Evolutionary conservation across 30 jellyfish, hydroid and myxozoan genomes (phyloP).

Genomic region (Aurelia aurita complex sp. Pacific): DNA sequence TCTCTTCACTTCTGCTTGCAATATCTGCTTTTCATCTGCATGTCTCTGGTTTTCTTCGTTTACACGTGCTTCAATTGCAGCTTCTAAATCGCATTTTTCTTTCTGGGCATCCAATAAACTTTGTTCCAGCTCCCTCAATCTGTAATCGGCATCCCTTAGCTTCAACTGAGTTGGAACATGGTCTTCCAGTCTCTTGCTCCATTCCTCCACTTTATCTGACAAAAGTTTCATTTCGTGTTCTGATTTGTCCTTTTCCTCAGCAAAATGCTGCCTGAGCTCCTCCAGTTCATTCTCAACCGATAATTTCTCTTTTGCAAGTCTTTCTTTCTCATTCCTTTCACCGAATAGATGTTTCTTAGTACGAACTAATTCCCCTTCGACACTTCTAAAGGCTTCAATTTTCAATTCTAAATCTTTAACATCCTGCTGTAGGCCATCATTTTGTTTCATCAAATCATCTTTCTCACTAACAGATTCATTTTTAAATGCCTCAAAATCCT

Average conservation of each 20-base stretch:
- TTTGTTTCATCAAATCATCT: constrained; percentile 13
- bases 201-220: constrained; percentile 18
- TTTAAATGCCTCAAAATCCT: constrained; percentile 16
- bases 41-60: constrained; percentile 7
- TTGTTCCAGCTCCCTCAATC: constrained; percentile 26
- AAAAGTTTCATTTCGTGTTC: constrained; percentile 11
- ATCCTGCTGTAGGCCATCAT: background rate
- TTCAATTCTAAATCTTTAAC: constrained; percentile 13
- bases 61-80: background rate
- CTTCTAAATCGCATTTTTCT: constrained; percentile 16
- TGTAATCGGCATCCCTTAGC: constrained; percentile 20
- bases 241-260: constrained; percentile 1
- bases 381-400: constrained; percentile 1
- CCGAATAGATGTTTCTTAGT: constrained; percentile 3
- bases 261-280: background rate
- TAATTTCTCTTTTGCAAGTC: background rate
- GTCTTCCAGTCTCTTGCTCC: constrained; percentile 14
- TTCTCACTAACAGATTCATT: background rate
- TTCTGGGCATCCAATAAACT: constrained; percentile 13
- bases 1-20: constrained; percentile 4
- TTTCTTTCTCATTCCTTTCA: constrained; percentile 2
- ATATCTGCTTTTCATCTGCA: constrained; percentile 8
- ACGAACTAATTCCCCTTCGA: constrained; percentile 10
- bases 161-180: constrained; percentile 9
- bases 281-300: constrained; percentile 31